Evolutionary conservation across 2,888 invertebrate species (phyloP), one percentile per base, ranked within the genome.

Genomic region (Hyposoter didymator): DNA sequence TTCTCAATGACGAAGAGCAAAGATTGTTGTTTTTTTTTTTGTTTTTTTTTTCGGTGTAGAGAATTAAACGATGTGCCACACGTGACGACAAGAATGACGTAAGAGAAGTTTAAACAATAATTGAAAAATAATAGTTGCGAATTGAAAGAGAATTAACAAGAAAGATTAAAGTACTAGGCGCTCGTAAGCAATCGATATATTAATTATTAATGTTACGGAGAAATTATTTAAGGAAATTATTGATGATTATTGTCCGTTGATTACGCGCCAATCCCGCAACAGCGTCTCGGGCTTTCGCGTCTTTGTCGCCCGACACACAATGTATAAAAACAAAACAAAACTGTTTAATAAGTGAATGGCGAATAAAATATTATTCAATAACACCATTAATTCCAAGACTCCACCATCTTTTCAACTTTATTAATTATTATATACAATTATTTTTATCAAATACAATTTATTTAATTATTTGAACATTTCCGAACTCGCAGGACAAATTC

Each of bases 151-250:
- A 79, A 39, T 74, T 59, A 78, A 75, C 72, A 69, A 85, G 79
- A 87, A 62, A 80, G 84, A 85, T 39, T 83, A 82, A 83, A 72
- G 87, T 85, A 86, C 83, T 86, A 82, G 87, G 86, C 86, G 83
- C 88, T 90, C 86, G 88, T 90, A 90, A 88, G 89, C 89, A 90
- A 90, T 91, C 88, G 88, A 90, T 90, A 89, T 89, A 88, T 88
- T 90, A 91, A 87, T 87, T 90, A 90, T 92, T 91, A 91, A 91
- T 92, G 92, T 93, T 92, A 91, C 87, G 89, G 90, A 90, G 80
- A 82, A 82, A 83, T 74, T 74, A 78, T 79, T 75, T 79, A 79
- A 84, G 74, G 70, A 90, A 91, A 91, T 91, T 90, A 91, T 89
- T 88, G 88, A 79, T 78, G 73, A 90, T 88, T 92, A 91, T 92